These are phyloP conservation scores for Mesitornis unicolor DNA, from an alignment of 2,113 vertebrate species.

Conservation along the genomic window DNA sequence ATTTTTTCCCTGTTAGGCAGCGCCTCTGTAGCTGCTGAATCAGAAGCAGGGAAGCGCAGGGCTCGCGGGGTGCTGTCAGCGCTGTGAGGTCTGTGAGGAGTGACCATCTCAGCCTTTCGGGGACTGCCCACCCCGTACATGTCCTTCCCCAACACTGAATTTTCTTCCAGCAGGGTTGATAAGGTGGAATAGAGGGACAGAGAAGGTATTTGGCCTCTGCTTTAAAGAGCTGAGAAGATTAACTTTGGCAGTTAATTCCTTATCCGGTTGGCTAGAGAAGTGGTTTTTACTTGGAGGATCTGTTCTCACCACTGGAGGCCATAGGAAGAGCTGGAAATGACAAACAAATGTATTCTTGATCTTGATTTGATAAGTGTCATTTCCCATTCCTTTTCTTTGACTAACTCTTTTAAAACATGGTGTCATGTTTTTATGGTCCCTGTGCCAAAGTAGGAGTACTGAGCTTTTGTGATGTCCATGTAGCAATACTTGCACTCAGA, in stretches of 20 bases:
- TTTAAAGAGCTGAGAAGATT: not conserved
- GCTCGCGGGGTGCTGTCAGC: not conserved
- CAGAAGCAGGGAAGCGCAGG: no score
- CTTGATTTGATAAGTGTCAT: not conserved
- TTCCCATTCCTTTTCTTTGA: not conserved
- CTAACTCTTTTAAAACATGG: not conserved
- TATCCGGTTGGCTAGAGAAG: not conserved
- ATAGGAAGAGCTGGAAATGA: not conserved
- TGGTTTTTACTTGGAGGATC: not conserved
- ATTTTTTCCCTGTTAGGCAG: not conserved
- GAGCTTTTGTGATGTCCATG: not conserved
- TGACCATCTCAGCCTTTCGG: accelerated
- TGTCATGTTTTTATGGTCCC: not conserved
- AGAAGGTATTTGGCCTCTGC: not conserved
- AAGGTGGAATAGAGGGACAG: not conserved
- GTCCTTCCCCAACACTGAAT: not conserved
- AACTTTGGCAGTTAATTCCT: not conserved
- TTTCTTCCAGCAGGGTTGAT: no score
- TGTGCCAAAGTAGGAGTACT: not conserved
- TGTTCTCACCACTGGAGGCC: not conserved
- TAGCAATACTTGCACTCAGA: not conserved
- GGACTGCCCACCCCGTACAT: accelerated
- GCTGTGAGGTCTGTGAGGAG: not conserved
- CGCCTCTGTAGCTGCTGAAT: not conserved
- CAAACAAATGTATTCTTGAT: not conserved